Conservation (phyloP, 2,113 vertebrate genomes). For the Mesocricetus auratus region DNA sequence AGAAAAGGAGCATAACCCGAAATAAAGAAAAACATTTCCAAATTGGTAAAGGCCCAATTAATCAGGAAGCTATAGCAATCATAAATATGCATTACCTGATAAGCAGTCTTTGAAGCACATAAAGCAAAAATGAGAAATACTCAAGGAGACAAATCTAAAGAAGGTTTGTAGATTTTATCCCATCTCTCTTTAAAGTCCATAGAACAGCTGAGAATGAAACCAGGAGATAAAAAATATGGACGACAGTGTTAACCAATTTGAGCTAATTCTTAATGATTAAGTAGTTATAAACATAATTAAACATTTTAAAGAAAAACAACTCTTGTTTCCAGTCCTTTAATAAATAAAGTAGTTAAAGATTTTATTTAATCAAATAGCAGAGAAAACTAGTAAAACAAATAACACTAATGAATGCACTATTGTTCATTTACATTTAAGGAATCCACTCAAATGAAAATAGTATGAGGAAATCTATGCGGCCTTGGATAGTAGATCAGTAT, state of each 20-base stretch:
- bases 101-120: not conserved
- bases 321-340: not conserved
- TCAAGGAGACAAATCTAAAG: not conserved
- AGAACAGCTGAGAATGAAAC: not conserved
- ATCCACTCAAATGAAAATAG: not conserved
- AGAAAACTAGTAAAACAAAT: constrained; percentile 6
- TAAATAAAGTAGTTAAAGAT: not conserved
- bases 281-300: not conserved
- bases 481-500: too few species aligned
- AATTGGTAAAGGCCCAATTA: not conserved
- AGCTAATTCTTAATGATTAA: not conserved
- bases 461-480: not conserved
- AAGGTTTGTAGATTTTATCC: not conserved
- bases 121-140: not conserved
- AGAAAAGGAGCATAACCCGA: not conserved
- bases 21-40: not conserved
- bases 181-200: not conserved
- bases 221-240: not conserved
- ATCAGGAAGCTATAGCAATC: not conserved
- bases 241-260: not conserved
- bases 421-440: not conserved
- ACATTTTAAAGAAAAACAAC: not conserved
- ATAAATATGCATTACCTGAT: not conserved
- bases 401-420: not conserved
- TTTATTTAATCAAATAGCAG: not conserved